Evolutionary conservation across 2,113 vertebrate genomes (phyloP), one percentile per base, ranked within the genome.

Genomic region (Cyanoramphus novaezelandiae): DNA sequence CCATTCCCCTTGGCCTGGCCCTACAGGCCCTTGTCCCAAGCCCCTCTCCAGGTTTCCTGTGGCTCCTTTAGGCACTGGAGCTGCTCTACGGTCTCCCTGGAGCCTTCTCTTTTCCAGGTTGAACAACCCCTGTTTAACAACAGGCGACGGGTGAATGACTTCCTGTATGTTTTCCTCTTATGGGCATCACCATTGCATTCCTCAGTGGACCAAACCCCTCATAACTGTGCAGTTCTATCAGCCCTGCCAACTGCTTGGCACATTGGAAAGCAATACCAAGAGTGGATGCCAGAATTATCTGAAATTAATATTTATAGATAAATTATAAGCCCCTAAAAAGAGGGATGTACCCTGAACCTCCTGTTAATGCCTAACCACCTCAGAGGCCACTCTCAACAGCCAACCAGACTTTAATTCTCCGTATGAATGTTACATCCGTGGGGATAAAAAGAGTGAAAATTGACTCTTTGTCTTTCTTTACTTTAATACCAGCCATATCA

Each of bases 391-490:
- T 24, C 5, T 5, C 1, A 2, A 11, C 47, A 68, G 19, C 44
- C 18, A 14, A 6, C 20, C 4, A 33, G 70, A 8, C 53, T 35
- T 65, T 11, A 24, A 17, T 47, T 46, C 84, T 74, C 46, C 46
- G 16, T 0, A n/a, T 4, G 53, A 72, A 49, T 4, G 5, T 4
- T 10, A 33, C 43, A 17, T 39, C n/a, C 17, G 1, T 0, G 8
- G 28, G 35, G 53, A 59, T 9, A 59, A 63, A 74, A 12, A 7
- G 31, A 74, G 65, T 17, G 44, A 79, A 86, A 74, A 84, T 57
- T n/a, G 20, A 53, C 68, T 13, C 57, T n/a, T 23, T 21, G 31
- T n/a, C 55, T 59, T 52, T 28, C 50, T 90, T 63, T 27, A 52
- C 53, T 33, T 33, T 57, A 57, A 21, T n/a, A 57, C 19, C 31